Base-by-base conservation (phyloP, 2,797 vertebrate genomes). In the Chelidonichthys spinosus region DNA sequence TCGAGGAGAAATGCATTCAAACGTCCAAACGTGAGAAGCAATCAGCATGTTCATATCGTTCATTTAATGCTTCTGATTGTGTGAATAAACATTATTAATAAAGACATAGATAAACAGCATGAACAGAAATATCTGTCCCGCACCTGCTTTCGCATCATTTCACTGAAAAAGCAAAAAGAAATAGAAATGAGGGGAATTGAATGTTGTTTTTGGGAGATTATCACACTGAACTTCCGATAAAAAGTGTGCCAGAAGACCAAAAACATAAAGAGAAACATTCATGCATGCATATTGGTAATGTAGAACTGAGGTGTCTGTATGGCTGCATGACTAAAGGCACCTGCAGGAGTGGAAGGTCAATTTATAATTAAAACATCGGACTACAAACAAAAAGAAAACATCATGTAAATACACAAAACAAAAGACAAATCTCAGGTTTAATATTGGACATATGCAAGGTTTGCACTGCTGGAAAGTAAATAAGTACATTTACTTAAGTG, bases 341-440 rank as follows among this genome's bases (percentile, higher is more conserved):
- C 50, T 39, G 56, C 62, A 69, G 50, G 40, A 43, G 10, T 33
- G 2, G 9, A 54, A 11, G 43, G 62, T 63, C 53, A 17, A 79
- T 70, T 53, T 10, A 60, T 50, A 50, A 42, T 73, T 69, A 42
- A 66, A 39, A 74, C 67, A 65, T 66, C 11, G 42, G 58, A 47
- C 59, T 14, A 36, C 55, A 79, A 53, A 55, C 17, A 78, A 69
- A 71, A 5, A 46, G 15, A 42, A 56, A 62, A 55, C 44, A 72
- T 61, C 6, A 59, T 53, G 9, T 5, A 17, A 68, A 59, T 63
- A 72, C 56, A 50, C 35, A 62, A 47, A 76, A 58, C 5, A 60
- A 9, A 9, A 64, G 39, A 65, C 1, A 43, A 7, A 46, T 40
- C 17, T 54, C 37, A 52, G 11, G 10, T 36, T 61, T 71, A 0